Base-by-base conservation (phyloP, 2,113 vertebrate species). In the Callipepla californica region DNA sequence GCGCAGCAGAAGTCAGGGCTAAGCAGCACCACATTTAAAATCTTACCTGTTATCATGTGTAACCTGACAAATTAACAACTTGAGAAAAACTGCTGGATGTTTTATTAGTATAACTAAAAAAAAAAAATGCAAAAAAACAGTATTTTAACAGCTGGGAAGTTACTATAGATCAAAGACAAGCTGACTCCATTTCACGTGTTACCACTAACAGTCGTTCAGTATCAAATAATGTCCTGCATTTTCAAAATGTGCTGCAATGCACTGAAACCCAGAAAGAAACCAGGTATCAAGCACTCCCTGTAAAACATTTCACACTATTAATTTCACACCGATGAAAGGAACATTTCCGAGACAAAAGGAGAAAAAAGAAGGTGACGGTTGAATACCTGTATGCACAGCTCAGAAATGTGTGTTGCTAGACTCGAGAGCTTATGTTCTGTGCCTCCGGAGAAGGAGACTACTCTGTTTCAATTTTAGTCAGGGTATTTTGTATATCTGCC, bases 151-250 rank as follows among this genome's bases (percentile, higher is more conserved):
- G 6, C 7, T 8, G 15, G 32, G 42, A 40, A 55, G 15, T 26
- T 34, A 12, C 32, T 69, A 19, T 8, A 45, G 21, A 7, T 66
- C 34, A 23, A 74, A 45, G 25, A 38, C 42, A 32, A 50, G 3
- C 14, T 61, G 59, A 26, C 61, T 92, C 14, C 20, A 5, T 78
- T 57, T 68, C 57, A 50, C 34, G 55, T 18, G 12, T 26, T 18
- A n/a, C 57, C 40, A 30, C 4, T 45, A 16, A 8, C 15, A 13
- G 0, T 1, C 7, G 26, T 17, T 18, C 25, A 5, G 4, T 22
- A 11, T n/a, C 23, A 28, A 58, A 40, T 76, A 58, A 48, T 26
- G 6, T 8, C 10, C 38, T 45, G 6, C 8, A 3, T 0, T 51
- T 77, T 69, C 28, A 9, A 38, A 30, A 2, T 17, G 16, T 10